These are phyloP conservation scores for Karalla daura DNA, from an alignment of 2,797 vertebrate species.

Conservation along the genomic window DNA sequence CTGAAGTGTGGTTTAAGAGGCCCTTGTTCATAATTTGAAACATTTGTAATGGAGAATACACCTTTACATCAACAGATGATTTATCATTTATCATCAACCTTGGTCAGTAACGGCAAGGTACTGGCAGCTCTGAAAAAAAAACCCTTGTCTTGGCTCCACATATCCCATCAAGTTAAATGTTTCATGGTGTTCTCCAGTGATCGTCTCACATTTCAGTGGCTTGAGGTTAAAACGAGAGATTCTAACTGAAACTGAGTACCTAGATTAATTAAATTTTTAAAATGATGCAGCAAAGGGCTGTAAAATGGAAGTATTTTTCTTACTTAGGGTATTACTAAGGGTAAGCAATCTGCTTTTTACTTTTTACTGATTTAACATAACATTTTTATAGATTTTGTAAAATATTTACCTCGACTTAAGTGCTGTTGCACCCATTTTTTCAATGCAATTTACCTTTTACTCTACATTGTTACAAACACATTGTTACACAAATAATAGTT, in stretches of 20 bases:
- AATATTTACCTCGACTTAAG: conserved; percentile 33
- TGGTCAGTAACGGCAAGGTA: conserved; percentile 8
- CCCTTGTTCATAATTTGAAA: conserved; percentile 7
- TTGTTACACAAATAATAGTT: background rate
- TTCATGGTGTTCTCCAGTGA: conserved; percentile 16
- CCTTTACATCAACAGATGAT: conserved; percentile 24
- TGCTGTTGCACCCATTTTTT: background rate
- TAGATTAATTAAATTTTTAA: conserved; percentile 46
- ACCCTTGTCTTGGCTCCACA: conserved; percentile 24
- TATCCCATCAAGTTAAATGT: conserved; percentile 32
- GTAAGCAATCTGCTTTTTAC: background rate
- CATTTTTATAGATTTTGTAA: conserved; percentile 26
- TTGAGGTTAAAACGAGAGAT: conserved; percentile 45
- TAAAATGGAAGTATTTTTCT: conserved; percentile 41
- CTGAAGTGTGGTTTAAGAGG: conserved; percentile 23
- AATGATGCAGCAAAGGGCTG: conserved; percentile 25
- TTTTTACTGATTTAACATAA: conserved; percentile 25
- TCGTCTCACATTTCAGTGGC: conserved; percentile 39
- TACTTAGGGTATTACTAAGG: conserved; percentile 15
- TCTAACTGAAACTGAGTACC: conserved; percentile 33
- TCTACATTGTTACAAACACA: background rate
- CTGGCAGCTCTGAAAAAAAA: conserved; percentile 25
- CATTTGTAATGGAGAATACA: conserved; percentile 24
- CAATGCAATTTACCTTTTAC: background rate
- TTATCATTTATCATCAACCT: conserved; percentile 11